phyloP scores from a whole-genome alignment of 2,888 invertebrate species.

The Tethea ocularis region DNA sequence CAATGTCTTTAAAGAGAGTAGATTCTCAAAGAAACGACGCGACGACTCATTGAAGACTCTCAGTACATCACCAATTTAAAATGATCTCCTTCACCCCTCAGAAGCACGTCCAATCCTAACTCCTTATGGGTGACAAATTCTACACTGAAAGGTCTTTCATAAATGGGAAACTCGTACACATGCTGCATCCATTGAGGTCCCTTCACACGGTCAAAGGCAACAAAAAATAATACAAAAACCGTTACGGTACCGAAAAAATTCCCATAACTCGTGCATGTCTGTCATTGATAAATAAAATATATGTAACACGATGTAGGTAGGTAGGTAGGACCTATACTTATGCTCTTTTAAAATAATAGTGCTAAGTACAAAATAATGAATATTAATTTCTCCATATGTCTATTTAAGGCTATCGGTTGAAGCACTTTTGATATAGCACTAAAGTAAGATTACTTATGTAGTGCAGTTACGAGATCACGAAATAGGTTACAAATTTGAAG shows the following conservation, averaged over 20 bases:
- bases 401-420: no score
- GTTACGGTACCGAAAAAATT: constrained; percentile 78
- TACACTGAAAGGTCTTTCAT: constrained; percentile 48
- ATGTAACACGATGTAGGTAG: constrained; percentile 23
- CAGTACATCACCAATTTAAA: constrained; percentile 46
- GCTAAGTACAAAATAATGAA: neutral
- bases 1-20: constrained; percentile 63
- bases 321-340: no score
- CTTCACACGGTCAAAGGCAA: constrained; percentile 79
- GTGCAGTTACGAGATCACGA: no score
- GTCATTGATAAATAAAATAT: constrained; percentile 68
- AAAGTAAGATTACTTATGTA: no score
- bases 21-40: constrained; percentile 67
- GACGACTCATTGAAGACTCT: constrained; percentile 73
- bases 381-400: no score
- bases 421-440: no score
- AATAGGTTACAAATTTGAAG: no score
- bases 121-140: constrained; percentile 28
- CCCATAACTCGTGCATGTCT: constrained; percentile 77
- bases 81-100: constrained; percentile 48
- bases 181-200: constrained; percentile 77
- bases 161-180: constrained; percentile 62
- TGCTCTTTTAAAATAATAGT: no score
- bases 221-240: constrained; percentile 83
- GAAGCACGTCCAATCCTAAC: constrained; percentile 12